Evolutionary conservation across 2,888 invertebrate species (phyloP), one percentile per base, ranked within the genome.

Genomic region (Synanthedon andrenaeformis): DNA sequence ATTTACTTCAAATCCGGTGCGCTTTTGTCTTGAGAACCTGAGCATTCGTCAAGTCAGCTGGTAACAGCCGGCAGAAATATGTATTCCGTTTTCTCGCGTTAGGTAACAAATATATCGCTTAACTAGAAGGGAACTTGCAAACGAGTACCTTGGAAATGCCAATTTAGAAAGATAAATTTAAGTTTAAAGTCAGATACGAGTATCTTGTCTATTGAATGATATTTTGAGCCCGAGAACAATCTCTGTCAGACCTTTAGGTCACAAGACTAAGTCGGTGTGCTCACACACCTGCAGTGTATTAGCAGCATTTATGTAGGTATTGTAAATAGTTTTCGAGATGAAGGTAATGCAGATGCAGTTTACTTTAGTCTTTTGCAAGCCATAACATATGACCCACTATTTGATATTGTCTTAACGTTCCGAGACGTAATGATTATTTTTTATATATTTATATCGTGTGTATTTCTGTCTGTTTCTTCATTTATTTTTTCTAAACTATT

Each of bases 1-100:
- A 84, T 86, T 86, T 86, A 81, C 77, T 74, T 79, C 75, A 72
- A 82, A 80, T 74, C 72, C 72, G 72, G 74, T 71, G 76, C 70
- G 78, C 74, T 81, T 79, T 82, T 76, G 78, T 79, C 76, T 76
- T 69, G 76, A 72, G 73, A 71, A 73, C 66, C 70, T 70, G 72
- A 67, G 63, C 77, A 79, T 82, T 74, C 74, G 73, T 81, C 81
- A 77, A 73, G 71, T 61, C 61, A 59, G 62, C 62, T 63, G 64
- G 61, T 67, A 63, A 65, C 70, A 65, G 64, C 60, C 58, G 63
- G 67, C 66, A 61, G 58, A 62, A 59, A 56, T 64, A 67, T 69
- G 62, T 57, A 62, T 66, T 67, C 63, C 63, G 63, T 64, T 66
- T 58, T 56, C 60, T 62, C 63, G 59, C 57, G 59, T 64, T 64